phyloP scores from a whole-genome alignment of 2,888 invertebrate genomes.

The Cheilosia urbana region DNA sequence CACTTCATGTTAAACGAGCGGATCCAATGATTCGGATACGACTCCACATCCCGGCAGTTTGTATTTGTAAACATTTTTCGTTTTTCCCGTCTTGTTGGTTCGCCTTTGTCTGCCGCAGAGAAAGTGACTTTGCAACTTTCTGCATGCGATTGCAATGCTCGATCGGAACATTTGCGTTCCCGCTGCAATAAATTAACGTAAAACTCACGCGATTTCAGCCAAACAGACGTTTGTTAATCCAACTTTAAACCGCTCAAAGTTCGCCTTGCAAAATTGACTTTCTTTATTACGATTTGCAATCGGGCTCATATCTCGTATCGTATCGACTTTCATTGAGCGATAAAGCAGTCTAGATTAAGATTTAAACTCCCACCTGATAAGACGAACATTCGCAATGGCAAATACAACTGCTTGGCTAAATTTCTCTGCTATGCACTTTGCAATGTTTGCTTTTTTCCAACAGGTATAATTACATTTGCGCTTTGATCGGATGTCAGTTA shows the following conservation, averaged over 20 bases:
- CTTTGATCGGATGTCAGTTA: neutral
- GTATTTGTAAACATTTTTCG: neutral
- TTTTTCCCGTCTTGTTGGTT: neutral
- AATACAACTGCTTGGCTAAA: slow-evolving; percentile 8
- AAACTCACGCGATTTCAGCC: slow-evolving; percentile 20
- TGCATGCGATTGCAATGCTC: slow-evolving; percentile 16
- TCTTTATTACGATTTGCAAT: neutral
- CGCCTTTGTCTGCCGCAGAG: slow-evolving; percentile 36
- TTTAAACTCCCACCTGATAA: slow-evolving; percentile 12
- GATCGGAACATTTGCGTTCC: slow-evolving; percentile 18
- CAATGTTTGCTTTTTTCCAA: neutral
- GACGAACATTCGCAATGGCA: neutral
- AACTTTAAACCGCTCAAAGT: slow-evolving; percentile 4
- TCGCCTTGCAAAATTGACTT: slow-evolving; percentile 10
- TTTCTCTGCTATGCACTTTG: neutral
- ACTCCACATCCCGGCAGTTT: neutral
- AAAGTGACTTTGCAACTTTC: slow-evolving; percentile 74
- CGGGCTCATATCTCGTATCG: neutral
- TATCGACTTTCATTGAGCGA: slow-evolving; percentile 21
- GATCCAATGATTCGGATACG: slow-evolving; percentile 2
- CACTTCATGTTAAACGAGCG: slow-evolving; percentile 7
- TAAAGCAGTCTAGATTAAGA: slow-evolving; percentile 26
- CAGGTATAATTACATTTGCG: slow-evolving; percentile 16
- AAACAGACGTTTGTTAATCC: neutral
- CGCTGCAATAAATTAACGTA: slow-evolving; percentile 48